A percentile compares a stretch with the other conserved stretches of the same genome.
phyloP scores from a whole-genome alignment of 2,888 invertebrate genomes.

The Apamea epomidion region DNA sequence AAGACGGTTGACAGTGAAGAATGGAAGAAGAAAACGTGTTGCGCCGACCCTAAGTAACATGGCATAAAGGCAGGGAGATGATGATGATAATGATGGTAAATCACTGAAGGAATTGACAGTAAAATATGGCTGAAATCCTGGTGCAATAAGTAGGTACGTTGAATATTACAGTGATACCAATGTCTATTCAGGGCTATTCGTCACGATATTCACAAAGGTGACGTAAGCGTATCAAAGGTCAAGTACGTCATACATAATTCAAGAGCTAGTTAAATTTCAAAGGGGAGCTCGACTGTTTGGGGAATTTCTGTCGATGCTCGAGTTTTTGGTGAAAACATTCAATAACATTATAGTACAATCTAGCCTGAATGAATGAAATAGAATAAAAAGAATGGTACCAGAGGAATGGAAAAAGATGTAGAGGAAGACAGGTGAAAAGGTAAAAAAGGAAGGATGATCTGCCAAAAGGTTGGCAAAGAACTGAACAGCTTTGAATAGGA shows the following conservation, averaged over 20 bases:
- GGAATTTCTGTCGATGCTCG: not conserved
- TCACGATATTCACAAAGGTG: constrained; percentile 17
- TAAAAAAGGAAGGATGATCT: no score
- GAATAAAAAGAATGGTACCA: no score
- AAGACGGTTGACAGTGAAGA: not conserved
- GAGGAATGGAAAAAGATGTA: no score
- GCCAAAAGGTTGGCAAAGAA: no score
- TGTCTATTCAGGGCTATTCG: not conserved
- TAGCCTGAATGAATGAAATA: no score
- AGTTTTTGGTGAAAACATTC: not conserved
- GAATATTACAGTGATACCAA: not conserved
- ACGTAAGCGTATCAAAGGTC: constrained; percentile 23
- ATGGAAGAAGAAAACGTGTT: not conserved
- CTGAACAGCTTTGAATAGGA: no score
- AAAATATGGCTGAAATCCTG: not conserved
- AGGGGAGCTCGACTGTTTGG: not conserved
- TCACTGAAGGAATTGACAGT: not conserved
- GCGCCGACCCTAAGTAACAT: not conserved
- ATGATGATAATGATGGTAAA: not conserved
- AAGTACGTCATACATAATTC: constrained; percentile 41
- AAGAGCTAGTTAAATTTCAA: constrained; percentile 10
- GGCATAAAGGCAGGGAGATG: not conserved
- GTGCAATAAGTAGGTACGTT: not conserved
- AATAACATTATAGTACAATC: not conserved
- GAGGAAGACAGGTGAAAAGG: no score